A percentile compares a stretch with the other conserved stretches of the same genome.
Conservation (phyloP, 2,797 vertebrate genomes). For the Sternotherus odoratus region DNA sequence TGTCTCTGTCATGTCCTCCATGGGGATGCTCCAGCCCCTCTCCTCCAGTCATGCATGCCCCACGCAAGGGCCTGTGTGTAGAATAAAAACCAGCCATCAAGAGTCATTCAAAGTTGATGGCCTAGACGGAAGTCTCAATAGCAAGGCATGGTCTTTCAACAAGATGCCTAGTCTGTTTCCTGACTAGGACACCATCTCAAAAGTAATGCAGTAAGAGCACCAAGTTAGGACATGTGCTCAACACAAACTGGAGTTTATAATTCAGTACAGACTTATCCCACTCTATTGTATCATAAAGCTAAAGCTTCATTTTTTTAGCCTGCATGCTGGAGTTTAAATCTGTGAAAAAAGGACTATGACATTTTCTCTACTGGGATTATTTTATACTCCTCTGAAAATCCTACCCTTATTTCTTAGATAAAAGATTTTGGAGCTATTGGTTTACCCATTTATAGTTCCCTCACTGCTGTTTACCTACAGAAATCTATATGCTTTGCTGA, state of each 20-base stretch:
- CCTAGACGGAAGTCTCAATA: no score
- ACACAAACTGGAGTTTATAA: background rate
- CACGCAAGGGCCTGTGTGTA: background rate
- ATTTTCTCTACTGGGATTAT: background rate
- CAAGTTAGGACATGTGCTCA: no score
- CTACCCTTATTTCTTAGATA: background rate
- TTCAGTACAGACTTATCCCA: background rate
- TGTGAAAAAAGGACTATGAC: background rate
- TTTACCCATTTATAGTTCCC: background rate
- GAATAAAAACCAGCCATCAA: background rate
- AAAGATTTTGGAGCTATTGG: background rate
- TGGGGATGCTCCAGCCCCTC: background rate
- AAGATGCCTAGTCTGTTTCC: no score
- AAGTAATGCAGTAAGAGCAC: no score
- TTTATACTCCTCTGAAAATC: background rate
- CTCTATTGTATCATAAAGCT: background rate
- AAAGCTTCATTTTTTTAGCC: background rate
- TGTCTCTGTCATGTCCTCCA: background rate
- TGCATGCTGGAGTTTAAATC: background rate
- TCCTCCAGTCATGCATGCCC: background rate
- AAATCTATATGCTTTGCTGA: background rate
- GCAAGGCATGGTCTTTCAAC: no score
- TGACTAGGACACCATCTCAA: no score
- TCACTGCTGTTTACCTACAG: background rate
- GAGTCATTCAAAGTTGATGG: background rate